phyloP scores from a whole-genome alignment of 1,140 invertebrate genomes.

The Notospermus geniculatus region DNA sequence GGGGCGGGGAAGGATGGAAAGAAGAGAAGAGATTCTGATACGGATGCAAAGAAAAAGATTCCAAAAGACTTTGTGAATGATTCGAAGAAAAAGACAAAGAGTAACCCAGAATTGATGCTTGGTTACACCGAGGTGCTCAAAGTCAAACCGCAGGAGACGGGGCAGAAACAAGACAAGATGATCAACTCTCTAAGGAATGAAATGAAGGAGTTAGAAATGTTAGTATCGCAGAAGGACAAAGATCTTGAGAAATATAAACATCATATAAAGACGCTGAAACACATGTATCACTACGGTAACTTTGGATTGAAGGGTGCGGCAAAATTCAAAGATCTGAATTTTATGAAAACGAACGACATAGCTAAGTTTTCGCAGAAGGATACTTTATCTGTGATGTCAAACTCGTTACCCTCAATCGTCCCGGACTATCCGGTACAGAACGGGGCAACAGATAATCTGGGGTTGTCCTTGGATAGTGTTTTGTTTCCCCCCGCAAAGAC shows the following conservation, averaged over 20 bases:
- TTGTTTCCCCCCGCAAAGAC: slow-evolving; percentile 4
- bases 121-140: not conserved
- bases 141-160: not conserved
- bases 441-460: not conserved
- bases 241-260: not conserved
- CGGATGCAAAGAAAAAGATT: not conserved
- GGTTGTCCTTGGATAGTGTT: not conserved
- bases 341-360: too few relatives aligned
- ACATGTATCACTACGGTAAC: slow-evolving; percentile 7
- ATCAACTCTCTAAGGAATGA: not conserved
- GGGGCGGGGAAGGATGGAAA: not conserved
- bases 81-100: not conserved
- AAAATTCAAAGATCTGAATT: not conserved
- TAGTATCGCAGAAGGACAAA: not conserved
- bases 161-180: not conserved
- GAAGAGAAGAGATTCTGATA: not conserved
- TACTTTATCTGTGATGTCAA: not conserved
- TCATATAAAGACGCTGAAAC: slow-evolving; percentile 5
- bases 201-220: not conserved
- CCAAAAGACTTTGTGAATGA: not conserved
- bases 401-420: not conserved
- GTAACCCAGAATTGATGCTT: not conserved
- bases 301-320: not conserved
- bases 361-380: not conserved
- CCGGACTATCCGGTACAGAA: not conserved